Base-by-base conservation (phyloP, 92 coral and sea anemone genomes). In the Hydrozoanthus gracilis region DNA sequence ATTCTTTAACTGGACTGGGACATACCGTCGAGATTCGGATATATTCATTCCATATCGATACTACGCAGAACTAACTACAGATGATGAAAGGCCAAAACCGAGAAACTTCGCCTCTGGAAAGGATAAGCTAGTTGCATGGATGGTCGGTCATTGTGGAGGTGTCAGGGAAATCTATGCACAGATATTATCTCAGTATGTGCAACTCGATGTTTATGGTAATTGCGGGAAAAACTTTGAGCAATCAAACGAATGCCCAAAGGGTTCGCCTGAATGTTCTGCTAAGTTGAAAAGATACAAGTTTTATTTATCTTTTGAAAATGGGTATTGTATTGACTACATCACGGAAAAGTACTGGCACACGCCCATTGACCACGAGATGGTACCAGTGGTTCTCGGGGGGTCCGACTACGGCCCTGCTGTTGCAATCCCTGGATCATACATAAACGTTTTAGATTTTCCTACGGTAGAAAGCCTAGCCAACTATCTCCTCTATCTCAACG, bases 1-100 rank as follows among this genome's bases (percentile, higher is more conserved):
- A 20, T 77, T 92, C 44, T 97, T 97, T 20, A 97, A 97, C 82
- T 97, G 99, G 99, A 97, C 98, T 6, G 93, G 95, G 99, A 91
- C 95, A 5, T 97, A 96, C 86, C 87, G 98, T 83, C 77, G 90
- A 20, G 93, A 92, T 73, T 97, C 99, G 76, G 99, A 97, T 64
- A 89, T 97, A 72, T 92, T 93, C 50, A 92, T 97, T 35, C 98
- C 99, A 1, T 97, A 97, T 83, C 83, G 82, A 15, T 77, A 74
- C 12, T 97, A 93, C 68, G 76, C 86, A 44, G 94, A 73, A 70
- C 76, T 89, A 4, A 49, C 51, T 17, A 47, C 89, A 58, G 18
- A 3, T 7, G 91, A 89, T 17, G 75, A 92, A 51, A 45, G 20
- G 20, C 64, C 73, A n/a, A 44, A 55, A 47, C 45, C 69, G 4